A percentile compares a stretch with the other conserved stretches of the same genome.
These are phyloP conservation scores for Paraescarpia echinospica DNA, from an alignment of 1,140 invertebrate genomes.

Conservation along the genomic window DNA sequence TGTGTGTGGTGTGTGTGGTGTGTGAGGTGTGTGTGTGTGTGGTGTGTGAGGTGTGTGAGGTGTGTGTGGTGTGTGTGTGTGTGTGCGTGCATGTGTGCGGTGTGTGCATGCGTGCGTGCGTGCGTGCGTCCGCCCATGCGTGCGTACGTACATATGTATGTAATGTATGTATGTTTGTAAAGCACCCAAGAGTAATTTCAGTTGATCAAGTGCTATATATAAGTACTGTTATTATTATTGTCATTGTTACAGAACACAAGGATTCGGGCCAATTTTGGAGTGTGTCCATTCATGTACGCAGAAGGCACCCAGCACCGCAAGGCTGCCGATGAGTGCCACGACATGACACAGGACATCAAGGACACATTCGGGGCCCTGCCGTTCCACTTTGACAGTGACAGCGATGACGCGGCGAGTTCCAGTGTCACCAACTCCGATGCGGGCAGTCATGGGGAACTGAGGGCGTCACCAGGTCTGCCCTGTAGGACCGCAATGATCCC, in stretches of 20 bases:
- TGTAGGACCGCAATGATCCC: slow-evolving; percentile 46
- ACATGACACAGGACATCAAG: slow-evolving; percentile 49
- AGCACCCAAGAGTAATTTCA: too few relatives aligned
- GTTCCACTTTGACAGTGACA: slow-evolving; percentile 50
- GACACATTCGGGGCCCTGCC: slow-evolving; percentile 53
- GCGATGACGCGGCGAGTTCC: slow-evolving; percentile 47
- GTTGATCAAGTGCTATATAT: too few relatives aligned
- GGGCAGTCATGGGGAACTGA: slow-evolving; percentile 29
- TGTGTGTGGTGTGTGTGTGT: too few relatives aligned
- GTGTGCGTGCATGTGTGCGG: too few relatives aligned
- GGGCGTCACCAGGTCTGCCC: slow-evolving; percentile 39
- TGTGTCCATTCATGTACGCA: slow-evolving; percentile 53
- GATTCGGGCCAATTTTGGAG: slow-evolving; percentile 58
- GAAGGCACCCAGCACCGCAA: slow-evolving; percentile 54
- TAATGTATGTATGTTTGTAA: too few relatives aligned
- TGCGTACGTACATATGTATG: too few relatives aligned
- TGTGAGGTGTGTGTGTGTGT: too few relatives aligned
- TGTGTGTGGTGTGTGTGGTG: too few relatives aligned
- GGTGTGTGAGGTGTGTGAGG: too few relatives aligned
- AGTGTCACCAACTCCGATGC: slow-evolving; percentile 24
- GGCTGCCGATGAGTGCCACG: slow-evolving; percentile 49
- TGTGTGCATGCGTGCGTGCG: too few relatives aligned
- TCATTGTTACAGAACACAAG: slow-evolving; percentile 44
- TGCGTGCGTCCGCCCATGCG: too few relatives aligned
- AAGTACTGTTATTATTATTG: too few relatives aligned